Base-by-base conservation (phyloP, 2,888 invertebrate genomes). In the Tubulanus polymorphus region DNA sequence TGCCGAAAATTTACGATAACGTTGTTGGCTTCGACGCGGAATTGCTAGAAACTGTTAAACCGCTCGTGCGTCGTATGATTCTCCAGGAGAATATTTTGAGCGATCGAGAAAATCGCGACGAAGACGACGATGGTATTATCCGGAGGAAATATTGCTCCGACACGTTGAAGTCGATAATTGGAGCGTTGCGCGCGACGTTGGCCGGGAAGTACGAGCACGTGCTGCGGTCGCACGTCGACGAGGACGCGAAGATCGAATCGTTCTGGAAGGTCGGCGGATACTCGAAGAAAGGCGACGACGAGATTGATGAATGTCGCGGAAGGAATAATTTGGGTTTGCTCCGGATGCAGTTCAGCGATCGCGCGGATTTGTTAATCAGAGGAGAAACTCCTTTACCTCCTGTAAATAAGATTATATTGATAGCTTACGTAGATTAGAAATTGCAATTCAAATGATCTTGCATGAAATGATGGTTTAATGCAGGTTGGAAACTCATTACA, bases 191-290 rank as follows among this genome's bases (percentile, higher is more conserved):
- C 15, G 45, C 61, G 20, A 51, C 53, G 15, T 48, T 65, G n/a
- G 41, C 54, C 20, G 59, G 52, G 18, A 50, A 65, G 8, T 59
- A 62, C 53, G 55, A 60, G 18, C 72, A 75, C 63, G 55, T 75
- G 15, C 48, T 56, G 18, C 64, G 61, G 1, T 56, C 65, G 46
- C 81, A 89, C 84, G 77, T 88, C 30, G 92, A 93, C 75, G 82
- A 85, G 68, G 84, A 88, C 60, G 89, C 93, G 2, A 83, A 90
- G 23, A 83, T 90, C 66, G 90, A 92, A 81, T 88, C 92, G 27
- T 90, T 89, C 78, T 95, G 94, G 94, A 64, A 67, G 32, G n/a
- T n/a, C n/a, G n/a, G n/a, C n/a, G n/a, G n/a, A n/a, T n/a, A n/a
- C n/a, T 48, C 20, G 41, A 45, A 26, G 55, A 27, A 28, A 5